These are phyloP conservation scores for Eumeta japonica DNA, from an alignment of 1,140 invertebrate species.

Conservation along the genomic window DNA sequence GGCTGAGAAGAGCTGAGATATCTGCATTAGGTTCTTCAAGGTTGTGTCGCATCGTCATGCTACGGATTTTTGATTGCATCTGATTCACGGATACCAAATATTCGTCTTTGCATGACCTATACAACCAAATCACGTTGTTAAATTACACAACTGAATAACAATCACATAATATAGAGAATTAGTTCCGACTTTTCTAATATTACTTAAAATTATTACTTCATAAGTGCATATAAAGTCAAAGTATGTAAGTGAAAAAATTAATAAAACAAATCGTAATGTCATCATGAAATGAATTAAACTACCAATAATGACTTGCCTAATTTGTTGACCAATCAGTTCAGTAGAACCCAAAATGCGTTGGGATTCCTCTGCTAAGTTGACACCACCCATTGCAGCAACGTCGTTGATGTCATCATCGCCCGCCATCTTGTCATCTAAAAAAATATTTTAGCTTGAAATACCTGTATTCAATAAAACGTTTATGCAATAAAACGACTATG, in stretches of 20 bases:
- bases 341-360: conserved; percentile 93
- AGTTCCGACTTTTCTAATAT: background rate
- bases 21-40: conserved; percentile 86
- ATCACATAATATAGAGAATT: background rate
- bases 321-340: conserved; percentile 94
- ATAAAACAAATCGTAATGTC: too few species aligned
- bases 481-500: conserved; percentile 87
- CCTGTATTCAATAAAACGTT: too few species aligned
- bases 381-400: conserved; percentile 98
- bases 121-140: background rate
- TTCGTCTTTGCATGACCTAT: conserved; percentile 91
- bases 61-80: conserved; percentile 76
- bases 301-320: too few species aligned
- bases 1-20: conserved; percentile 87
- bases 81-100: conserved; percentile 78
- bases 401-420: conserved; percentile 79
- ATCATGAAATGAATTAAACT: too few species aligned
- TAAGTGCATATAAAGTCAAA: background rate
- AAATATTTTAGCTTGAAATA: conserved; percentile 1
- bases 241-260: background rate
- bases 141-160: background rate
- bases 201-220: background rate
- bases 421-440: conserved; percentile 42
- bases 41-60: conserved; percentile 72
- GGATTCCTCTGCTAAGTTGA: conserved; percentile 96